Base-by-base conservation (phyloP, 2,888 invertebrate species). In the Sinopyrophorus schimmeli region DNA sequence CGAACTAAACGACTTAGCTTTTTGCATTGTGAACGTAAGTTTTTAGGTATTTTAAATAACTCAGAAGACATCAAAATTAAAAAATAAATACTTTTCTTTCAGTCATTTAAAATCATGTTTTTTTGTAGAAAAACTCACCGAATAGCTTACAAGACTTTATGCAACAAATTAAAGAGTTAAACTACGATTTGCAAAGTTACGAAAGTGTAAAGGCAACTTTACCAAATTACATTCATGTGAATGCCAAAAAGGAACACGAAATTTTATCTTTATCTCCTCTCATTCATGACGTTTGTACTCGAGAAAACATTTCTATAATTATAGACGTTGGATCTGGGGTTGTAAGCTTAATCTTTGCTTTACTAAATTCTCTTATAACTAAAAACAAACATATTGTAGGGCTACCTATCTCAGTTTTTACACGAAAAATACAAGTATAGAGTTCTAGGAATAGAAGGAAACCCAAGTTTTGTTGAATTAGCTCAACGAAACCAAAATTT, bases 251-350 rank as follows among this genome's bases (percentile, higher is more conserved):
- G 67, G 76, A 76, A 49, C 86, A 89, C 55, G 89, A 89, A 74
- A 84, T 89, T 30, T 58, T 77, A 6, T 73, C 78, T 57, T 69
- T 89, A 32, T 79, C 84, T 1, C 72, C 77, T 18, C 72, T 82
- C 57, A 76, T 85, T 11, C 70, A 77, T 43, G 59, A 70, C 11
- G 60, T 79, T 31, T 84, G 82, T 59, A 58, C 64, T n/a, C 57
- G 71, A 16, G 63, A 68, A 4, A 66, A 72, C 4, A 77, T 81
- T 44, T 68, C 77, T 32, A 70, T 78, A 1, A 73, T 89, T 11
- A 76, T 89, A 0, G 89, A 89, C 70, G 77, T 89, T 60, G 89
- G 89, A 7, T 81, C 84, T 9, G 89, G 89, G 3, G 72, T 89
- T 75, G 86, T 86, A 76, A 79, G 78, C 62, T 34, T n/a, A n/a